A percentile compares a stretch with the other conserved stretches of the same genome.
These are phyloP conservation scores for Popillia japonica DNA, from an alignment of 1,140 invertebrate species.

Conservation along the genomic window DNA sequence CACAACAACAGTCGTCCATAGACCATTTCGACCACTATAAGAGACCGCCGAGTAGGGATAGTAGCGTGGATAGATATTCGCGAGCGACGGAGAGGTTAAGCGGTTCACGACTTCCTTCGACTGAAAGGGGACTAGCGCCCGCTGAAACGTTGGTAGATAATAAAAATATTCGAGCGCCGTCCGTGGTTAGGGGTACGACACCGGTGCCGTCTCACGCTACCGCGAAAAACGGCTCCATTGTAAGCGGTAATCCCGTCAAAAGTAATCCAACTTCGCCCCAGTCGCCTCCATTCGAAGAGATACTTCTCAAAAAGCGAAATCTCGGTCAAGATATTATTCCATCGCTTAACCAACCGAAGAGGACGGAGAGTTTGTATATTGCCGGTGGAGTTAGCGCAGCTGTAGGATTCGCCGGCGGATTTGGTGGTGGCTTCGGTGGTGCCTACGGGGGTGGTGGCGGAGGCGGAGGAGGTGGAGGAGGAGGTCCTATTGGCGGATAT, in stretches of 20 bases:
- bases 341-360: constrained; percentile 82
- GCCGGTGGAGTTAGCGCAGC: constrained; percentile 13
- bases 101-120: constrained; percentile 78
- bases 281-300: constrained; percentile 78
- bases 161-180: constrained; percentile 52
- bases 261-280: constrained; percentile 18
- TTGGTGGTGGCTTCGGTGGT: background rate
- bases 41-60: constrained; percentile 84
- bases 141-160: constrained; percentile 62
- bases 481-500: background rate
- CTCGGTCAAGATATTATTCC: constrained; percentile 88
- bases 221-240: constrained; percentile 62
- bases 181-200: constrained; percentile 57
- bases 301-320: constrained; percentile 77
- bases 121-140: constrained; percentile 67
- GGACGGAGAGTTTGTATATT: constrained; percentile 85
- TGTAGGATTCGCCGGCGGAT: constrained; percentile 8
- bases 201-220: constrained; percentile 58
- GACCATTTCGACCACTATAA: constrained; percentile 93
- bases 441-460: background rate
- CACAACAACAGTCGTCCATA: constrained; percentile 66
- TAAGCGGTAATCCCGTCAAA: constrained; percentile 56
- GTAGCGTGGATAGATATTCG: constrained; percentile 81
- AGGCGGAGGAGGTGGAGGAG: background rate
- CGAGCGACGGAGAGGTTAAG: constrained; percentile 66